Conservation (phyloP, 2,888 invertebrate genomes). For the Xestobium rufovillosum region DNA sequence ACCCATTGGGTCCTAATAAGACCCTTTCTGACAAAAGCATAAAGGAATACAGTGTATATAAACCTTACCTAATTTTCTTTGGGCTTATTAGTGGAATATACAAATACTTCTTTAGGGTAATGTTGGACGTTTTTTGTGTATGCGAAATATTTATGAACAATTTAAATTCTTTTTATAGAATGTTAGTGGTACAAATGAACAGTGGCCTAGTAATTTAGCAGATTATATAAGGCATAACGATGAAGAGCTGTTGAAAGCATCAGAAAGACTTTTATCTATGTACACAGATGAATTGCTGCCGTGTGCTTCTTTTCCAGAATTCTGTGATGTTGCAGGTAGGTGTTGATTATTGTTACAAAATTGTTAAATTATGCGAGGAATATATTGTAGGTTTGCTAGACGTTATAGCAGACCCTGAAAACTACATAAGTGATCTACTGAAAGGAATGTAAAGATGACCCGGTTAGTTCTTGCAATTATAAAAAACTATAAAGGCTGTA, state of each 20-base stretch:
- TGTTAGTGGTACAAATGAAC: constrained; percentile 65
- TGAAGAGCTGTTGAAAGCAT: constrained; percentile 79
- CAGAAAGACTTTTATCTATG: constrained; percentile 70
- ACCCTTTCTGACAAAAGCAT: constrained; percentile 45
- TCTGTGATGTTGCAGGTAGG: constrained; percentile 84
- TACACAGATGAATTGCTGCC: constrained; percentile 87
- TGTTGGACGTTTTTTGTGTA: constrained; percentile 7
- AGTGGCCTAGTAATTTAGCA: constrained; percentile 84
- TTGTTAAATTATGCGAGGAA: neutral
- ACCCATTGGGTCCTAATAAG: constrained; percentile 55
- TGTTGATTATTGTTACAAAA: constrained; percentile 19
- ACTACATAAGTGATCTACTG: constrained; percentile 50
- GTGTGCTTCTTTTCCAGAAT: constrained; percentile 84
- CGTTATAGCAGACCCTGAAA: constrained; percentile 59
- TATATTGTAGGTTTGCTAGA: constrained; percentile 53
- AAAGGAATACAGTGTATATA: constrained; percentile 74
- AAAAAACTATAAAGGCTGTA: constrained; percentile 27
- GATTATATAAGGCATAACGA: constrained; percentile 93
- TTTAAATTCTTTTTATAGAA: constrained; percentile 55
- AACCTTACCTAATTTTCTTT: constrained; percentile 77
- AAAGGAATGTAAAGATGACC: constrained; percentile 35
- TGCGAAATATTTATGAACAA: constrained; percentile 14
- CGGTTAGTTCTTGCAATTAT: constrained; percentile 9
- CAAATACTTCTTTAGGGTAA: constrained; percentile 76
- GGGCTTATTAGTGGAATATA: constrained; percentile 81